Conservation (phyloP, 2,113 vertebrate genomes). For the Peromyscus californicus region DNA sequence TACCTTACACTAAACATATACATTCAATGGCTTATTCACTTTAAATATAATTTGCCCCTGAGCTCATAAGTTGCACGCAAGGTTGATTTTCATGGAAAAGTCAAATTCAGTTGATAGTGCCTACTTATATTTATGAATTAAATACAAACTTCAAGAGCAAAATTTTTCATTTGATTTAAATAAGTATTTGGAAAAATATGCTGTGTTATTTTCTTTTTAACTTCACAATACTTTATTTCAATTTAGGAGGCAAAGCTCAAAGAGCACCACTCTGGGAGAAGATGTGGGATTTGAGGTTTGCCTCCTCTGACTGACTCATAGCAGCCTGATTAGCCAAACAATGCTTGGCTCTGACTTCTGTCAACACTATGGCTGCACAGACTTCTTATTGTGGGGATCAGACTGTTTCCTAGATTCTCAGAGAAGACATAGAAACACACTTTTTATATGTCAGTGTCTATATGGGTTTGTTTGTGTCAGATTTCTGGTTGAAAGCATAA, state of each 20-base stretch:
- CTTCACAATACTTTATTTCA: conserved; percentile 1
- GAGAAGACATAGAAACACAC: neutral
- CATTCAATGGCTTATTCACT: neutral
- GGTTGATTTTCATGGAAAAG: neutral
- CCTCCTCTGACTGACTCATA: neutral
- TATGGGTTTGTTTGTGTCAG: neutral
- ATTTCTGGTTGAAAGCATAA: conserved; percentile 12
- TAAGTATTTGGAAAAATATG: neutral
- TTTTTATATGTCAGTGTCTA: neutral
- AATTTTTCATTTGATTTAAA: neutral
- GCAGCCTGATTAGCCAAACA: neutral
- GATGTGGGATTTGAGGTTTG: neutral
- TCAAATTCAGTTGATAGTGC: neutral
- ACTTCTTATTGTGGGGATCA: neutral
- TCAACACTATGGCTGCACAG: neutral
- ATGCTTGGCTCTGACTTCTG: neutral
- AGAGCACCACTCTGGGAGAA: neutral
- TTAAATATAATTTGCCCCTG: neutral
- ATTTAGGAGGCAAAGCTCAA: neutral
- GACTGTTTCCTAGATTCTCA: neutral
- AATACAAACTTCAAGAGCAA: neutral
- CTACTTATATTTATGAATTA: neutral
- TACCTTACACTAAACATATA: neutral
- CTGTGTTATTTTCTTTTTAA: neutral
- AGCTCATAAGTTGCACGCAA: neutral